Base-by-base conservation (phyloP, 2,888 invertebrate genomes). In the Hesperia comma region DNA sequence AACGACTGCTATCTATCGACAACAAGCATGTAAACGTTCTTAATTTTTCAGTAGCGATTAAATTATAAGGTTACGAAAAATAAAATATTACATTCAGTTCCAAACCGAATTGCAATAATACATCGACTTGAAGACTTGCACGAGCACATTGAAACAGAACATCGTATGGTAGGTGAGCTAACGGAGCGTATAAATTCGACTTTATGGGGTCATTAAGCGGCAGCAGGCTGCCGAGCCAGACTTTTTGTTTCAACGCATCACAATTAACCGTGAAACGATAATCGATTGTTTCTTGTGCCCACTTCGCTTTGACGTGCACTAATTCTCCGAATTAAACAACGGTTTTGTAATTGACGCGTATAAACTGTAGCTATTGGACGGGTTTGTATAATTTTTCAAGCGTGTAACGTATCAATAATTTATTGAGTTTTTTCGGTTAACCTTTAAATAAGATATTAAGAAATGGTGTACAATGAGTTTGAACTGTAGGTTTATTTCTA, bases 231-330 rank as follows among this genome's bases (percentile, higher is more conserved):
- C 77, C 76, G 77, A 74, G 75, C 77, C 77, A 79, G 80, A 80
- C 84, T 63, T 88, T 89, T 88, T 75, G 73, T 74, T 85, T 83
- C 84, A 80, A 76, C 79, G 79, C 82, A 80, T 84, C 80, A 80
- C 86, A 90, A 90, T 90, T 90, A 90, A 86, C 82, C 82, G 83
- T 83, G 88, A 85, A 86, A 82, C 80, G 86, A 86, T 90, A 90
- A 90, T 90, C 88, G 89, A 84, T 86, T 75, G 79, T 77, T 79
- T 79, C 84, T 85, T 84, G 79, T 78, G 81, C 79, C 82, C 81
- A 77, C 75, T 78, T 79, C 74, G 72, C 68, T 69, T 74, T 74
- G 75, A 77, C 77, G 70, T 73, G 72, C 72, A 72, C 77, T 75
- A 68, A 73, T 78, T 79, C 71, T 67, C 57, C 62, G 70, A 70